A percentile compares a stretch with the other conserved stretches of the same genome.
Evolutionary conservation across 2,888 invertebrate genomes (phyloP).

Genomic region (Drosophila greeni): DNA sequence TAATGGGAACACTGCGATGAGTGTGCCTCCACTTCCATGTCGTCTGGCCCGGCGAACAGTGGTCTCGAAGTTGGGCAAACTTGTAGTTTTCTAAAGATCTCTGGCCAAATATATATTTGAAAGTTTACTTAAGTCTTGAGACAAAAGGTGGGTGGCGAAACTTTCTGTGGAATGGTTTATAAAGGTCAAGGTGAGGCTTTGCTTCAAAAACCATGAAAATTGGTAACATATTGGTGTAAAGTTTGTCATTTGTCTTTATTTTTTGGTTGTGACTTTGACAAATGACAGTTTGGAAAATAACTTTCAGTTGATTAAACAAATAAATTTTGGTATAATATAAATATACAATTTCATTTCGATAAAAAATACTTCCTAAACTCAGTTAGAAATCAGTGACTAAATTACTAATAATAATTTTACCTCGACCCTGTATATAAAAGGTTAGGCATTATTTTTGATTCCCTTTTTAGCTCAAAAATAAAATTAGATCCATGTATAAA

Average conservation of each 20-base stretch:
- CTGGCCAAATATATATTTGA: background rate
- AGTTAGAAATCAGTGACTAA: background rate
- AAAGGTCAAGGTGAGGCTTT: conserved; percentile 17
- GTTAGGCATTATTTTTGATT: background rate
- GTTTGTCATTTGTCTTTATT: background rate
- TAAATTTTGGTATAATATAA: background rate
- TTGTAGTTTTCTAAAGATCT: conserved; percentile 1
- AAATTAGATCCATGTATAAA: background rate
- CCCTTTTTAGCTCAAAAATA: no score
- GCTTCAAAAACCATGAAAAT: conserved; percentile 4
- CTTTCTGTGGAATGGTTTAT: conserved; percentile 11
- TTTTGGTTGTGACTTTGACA: background rate
- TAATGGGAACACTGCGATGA: conserved; percentile 17
- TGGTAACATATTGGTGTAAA: conserved; percentile 7
- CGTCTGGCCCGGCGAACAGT: conserved; percentile 11
- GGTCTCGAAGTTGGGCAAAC: conserved; percentile 11
- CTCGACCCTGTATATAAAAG: background rate
- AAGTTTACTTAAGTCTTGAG: background rate
- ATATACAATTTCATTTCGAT: no score
- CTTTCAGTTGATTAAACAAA: background rate
- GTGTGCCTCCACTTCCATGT: background rate
- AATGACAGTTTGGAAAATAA: background rate
- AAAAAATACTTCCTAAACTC: no score
- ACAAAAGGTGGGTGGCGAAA: conserved; percentile 1
- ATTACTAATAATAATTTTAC: background rate